phyloP scores from a whole-genome alignment of 92 coral and sea anemone genomes.

The Palythoa caribaeorum region DNA sequence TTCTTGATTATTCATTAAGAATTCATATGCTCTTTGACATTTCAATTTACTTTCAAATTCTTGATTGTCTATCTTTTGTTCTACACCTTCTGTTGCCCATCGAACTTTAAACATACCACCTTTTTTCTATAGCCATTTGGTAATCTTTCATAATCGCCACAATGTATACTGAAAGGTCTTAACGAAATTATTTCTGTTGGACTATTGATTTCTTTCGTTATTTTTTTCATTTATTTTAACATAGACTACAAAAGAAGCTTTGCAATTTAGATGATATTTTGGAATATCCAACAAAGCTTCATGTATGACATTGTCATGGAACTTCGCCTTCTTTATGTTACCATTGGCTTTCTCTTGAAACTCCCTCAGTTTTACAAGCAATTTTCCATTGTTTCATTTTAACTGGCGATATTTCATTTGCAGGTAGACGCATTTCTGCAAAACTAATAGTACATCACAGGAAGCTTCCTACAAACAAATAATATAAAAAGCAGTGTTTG shows the following conservation, averaged over 20 bases:
- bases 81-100: neutral
- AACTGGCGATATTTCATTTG: too few species aligned
- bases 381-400: too few species aligned
- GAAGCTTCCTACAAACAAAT: too few species aligned
- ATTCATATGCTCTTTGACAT: conserved; percentile 26
- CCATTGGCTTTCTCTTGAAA: conserved; percentile 12
- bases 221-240: too few species aligned
- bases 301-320: conserved; percentile 27
- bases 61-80: neutral
- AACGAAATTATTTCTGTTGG: neutral
- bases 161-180: conserved; percentile 27
- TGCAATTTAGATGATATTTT: conserved; percentile 5
- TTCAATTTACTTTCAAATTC: neutral
- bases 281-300: conserved; percentile 25
- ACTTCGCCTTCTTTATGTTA: conserved; percentile 7
- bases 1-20: neutral
- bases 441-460: too few species aligned
- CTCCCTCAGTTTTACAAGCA: neutral
- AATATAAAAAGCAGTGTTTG: too few species aligned
- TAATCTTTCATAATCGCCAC: conserved; percentile 27
- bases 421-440: too few species aligned
- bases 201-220: neutral
- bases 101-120: conserved; percentile 22
- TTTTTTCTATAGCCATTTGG: conserved; percentile 32
- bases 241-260: too few species aligned